phyloP scores from a whole-genome alignment of 2,113 vertebrate species.

The Uria aalge region DNA sequence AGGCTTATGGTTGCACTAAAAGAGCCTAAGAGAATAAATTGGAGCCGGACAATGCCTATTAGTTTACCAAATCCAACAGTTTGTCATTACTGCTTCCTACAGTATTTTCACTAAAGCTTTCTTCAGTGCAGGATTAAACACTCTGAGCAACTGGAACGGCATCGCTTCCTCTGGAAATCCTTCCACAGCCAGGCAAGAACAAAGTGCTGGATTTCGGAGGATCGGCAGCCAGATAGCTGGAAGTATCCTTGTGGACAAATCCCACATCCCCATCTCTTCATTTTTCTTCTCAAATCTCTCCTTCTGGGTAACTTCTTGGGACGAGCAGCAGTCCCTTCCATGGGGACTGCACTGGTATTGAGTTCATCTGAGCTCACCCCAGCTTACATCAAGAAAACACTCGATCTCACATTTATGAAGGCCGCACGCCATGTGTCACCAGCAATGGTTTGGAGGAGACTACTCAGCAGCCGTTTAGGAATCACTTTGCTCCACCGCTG shows the following conservation, averaged over 20 bases:
- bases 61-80: neutral
- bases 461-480: neutral
- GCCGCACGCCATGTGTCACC: fast-evolving
- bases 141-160: neutral
- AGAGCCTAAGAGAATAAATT: neutral
- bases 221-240: neutral
- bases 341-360: neutral
- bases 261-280: neutral
- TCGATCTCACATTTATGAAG: neutral
- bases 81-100: neutral
- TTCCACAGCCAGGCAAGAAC: neutral
- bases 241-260: neutral
- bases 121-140: neutral
- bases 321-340: neutral
- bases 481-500: neutral
- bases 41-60: neutral
- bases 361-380: neutral
- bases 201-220: neutral
- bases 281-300: neutral
- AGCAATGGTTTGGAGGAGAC: neutral
- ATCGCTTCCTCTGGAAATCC: neutral
- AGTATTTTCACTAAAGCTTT: neutral
- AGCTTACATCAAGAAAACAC: neutral
- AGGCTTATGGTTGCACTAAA: neutral
- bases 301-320: neutral